phyloP scores from a whole-genome alignment of 2,113 vertebrate genomes.

The Porphyrio hochstetteri region DNA sequence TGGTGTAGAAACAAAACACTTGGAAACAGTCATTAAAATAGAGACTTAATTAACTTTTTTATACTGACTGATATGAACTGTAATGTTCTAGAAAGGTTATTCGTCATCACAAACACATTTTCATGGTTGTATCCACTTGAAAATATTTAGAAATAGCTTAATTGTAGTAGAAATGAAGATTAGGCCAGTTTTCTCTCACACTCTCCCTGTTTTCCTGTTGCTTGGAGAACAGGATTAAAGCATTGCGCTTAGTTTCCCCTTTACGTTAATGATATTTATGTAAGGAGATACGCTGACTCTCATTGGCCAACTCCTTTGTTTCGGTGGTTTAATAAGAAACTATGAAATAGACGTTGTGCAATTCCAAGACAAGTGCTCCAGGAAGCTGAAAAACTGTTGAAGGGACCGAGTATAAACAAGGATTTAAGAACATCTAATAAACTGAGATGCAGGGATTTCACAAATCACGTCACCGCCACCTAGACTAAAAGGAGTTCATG shows the following conservation, averaged over 20 bases:
- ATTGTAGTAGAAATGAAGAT: not conserved
- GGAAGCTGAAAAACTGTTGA: constrained; percentile 15
- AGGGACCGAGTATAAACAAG: not conserved
- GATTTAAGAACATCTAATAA: not conserved
- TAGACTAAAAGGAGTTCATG: not conserved
- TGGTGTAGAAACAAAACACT: not conserved
- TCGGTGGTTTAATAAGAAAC: constrained; percentile 61
- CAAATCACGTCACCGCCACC: not conserved
- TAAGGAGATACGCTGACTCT: constrained; percentile 2
- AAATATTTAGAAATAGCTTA: not conserved
- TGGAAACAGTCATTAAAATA: not conserved
- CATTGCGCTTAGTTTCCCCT: constrained; percentile 20
- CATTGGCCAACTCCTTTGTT: constrained; percentile 31
- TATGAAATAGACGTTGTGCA: constrained; percentile 36
- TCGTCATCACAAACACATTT: not conserved
- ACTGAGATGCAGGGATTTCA: not conserved
- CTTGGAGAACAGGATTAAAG: not conserved
- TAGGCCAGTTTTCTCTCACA: accelerated
- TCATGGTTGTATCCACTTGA: not conserved
- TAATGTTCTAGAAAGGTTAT: not conserved
- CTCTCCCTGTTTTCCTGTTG: not conserved
- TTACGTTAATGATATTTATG: constrained; percentile 10
- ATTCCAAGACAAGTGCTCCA: not conserved
- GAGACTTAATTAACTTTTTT: not conserved
- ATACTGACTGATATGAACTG: not conserved